Evolutionary conservation across 92 coral and sea anemone species (phyloP), one percentile per base, ranked within the genome.

Genomic region (Epizoanthus illoricatus): DNA sequence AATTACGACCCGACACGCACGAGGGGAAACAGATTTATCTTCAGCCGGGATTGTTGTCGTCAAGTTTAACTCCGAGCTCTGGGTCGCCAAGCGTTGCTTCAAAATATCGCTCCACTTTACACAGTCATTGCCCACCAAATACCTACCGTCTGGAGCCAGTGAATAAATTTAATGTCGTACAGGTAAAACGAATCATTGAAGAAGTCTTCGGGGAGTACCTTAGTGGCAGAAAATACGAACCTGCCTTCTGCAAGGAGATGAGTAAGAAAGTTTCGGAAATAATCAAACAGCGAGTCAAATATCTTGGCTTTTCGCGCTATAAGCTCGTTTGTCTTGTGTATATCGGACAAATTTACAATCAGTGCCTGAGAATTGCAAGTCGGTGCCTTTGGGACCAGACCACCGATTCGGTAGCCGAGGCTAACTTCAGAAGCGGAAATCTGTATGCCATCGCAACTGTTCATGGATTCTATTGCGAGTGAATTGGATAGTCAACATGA

Each of bases 371-470:
- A 56, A 91, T 97, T 70, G 97, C 90, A 39, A 93, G 98, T 81
- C 92, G 99, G 1, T 97, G 99, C 65, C 85, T 97, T 5, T 97
- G 99, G 94, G 92, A 97, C 76, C 90, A 90, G 58, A 74, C 81
- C n/a, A 82, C 80, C 78, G 98, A 97, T 86, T 94, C 94, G 55
- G 91, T 93, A 23, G 99, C 97, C 0, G 97, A 94, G 33, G 93
- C 88, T 12, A 83, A 69, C 55, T 94, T 80, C 54, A 86, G 92
- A 47, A 94, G 90, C 74, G 94, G 98, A 2, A 88, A 97, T 47
- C 63, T 97, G 19, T 97, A 90, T 76, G 99, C 97, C 17, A 87
- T 97, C 12, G 98, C 97, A 19, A 97, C 99, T 8, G 91, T 97
- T 54, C 93, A 87, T 85, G 99, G 98, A 17, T 73, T 92, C 23